Evolutionary conservation across 2,797 vertebrate genomes (phyloP).

Genomic region (Oreortyx pictus): DNA sequence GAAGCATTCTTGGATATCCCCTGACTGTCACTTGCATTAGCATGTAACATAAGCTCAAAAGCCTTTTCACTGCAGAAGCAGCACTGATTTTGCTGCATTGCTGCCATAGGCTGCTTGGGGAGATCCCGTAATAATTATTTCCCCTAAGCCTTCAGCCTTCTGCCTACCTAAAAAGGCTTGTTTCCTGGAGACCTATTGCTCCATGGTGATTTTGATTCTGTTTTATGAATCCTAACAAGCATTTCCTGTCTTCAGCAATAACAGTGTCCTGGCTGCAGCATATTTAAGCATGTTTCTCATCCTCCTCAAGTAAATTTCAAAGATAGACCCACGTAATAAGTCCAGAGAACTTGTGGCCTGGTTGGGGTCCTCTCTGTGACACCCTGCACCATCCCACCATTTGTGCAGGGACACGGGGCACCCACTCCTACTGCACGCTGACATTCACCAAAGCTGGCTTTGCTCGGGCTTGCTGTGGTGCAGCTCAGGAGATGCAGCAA

Average conservation of each 20-base stretch:
- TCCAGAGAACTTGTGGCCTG: accelerated
- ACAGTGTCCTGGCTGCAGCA: not conserved
- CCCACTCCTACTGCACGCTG: too few species aligned
- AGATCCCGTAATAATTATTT: not conserved
- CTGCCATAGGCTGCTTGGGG: not conserved
- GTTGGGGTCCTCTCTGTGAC: accelerated
- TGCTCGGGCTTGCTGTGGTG: not conserved
- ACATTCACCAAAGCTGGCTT: not conserved
- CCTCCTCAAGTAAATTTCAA: not conserved
- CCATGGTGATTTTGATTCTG: not conserved
- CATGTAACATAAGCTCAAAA: not conserved
- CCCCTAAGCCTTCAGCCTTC: not conserved
- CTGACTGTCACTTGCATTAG: not conserved
- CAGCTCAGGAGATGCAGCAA: not conserved
- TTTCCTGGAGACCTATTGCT: not conserved
- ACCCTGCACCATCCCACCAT: not conserved
- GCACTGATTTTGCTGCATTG: not conserved
- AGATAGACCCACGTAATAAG: not conserved
- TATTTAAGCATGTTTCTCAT: not conserved
- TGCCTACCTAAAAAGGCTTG: not conserved
- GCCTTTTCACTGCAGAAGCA: not conserved
- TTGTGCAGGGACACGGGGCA: not conserved
- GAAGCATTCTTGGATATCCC: not conserved
- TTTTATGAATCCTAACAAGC: not conserved
- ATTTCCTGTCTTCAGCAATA: not conserved